phyloP scores from a whole-genome alignment of 2,888 invertebrate species.

The Euclidia mi region DNA sequence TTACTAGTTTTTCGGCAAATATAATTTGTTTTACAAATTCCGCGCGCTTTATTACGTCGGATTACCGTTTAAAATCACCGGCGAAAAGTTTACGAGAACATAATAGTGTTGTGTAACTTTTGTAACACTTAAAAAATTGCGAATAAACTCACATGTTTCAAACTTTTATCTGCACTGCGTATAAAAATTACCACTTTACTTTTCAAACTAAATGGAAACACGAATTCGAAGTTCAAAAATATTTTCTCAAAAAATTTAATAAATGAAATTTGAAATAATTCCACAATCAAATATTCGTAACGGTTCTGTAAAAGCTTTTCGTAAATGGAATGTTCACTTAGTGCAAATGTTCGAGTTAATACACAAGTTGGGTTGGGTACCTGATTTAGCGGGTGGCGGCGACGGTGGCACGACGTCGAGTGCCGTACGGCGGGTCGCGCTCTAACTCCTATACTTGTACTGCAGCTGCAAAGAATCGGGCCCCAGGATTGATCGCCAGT shows the following conservation, averaged over 20 bases:
- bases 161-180: slow-evolving; percentile 27
- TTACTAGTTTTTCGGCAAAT: slow-evolving; percentile 1
- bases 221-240: background rate
- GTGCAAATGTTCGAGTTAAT: slow-evolving; percentile 27
- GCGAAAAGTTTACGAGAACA: slow-evolving; percentile 24
- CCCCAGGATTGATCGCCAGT: slow-evolving; percentile 71
- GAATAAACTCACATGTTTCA: background rate
- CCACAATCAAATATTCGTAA: background rate
- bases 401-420: slow-evolving; percentile 70
- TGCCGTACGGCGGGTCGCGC: slow-evolving; percentile 74
- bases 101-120: slow-evolving; percentile 22
- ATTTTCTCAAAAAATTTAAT: slow-evolving; percentile 2
- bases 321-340: slow-evolving; percentile 31
- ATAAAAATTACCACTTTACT: slow-evolving; percentile 25
- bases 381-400: slow-evolving; percentile 68
- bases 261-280: too few species aligned
- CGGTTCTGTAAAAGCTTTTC: background rate
- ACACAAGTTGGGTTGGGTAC: slow-evolving; percentile 46
- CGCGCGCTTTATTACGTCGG: background rate
- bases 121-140: slow-evolving; percentile 4
- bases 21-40: background rate
- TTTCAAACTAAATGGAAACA: background rate
- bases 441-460: slow-evolving; percentile 54
- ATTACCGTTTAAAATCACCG: slow-evolving; percentile 11
- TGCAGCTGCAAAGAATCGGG: slow-evolving; percentile 76